Evolutionary conservation across 2,888 invertebrate genomes (phyloP), one percentile per base, ranked within the genome.

Genomic region (Hecatera dysodea): DNA sequence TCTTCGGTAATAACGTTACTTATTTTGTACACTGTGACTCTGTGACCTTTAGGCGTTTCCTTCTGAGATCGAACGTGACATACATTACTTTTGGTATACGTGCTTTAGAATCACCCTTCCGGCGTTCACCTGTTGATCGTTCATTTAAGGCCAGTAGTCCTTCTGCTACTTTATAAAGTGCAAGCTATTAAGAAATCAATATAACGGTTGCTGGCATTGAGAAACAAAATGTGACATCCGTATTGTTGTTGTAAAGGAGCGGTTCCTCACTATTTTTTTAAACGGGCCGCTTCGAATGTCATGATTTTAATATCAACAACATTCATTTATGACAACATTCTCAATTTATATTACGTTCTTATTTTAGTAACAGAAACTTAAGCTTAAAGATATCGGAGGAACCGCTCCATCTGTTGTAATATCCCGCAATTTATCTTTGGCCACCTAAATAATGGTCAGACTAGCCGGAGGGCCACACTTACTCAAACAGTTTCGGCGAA

Each of bases 141-240:
- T 64, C 61, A 44, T 59, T 65, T 59, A 69, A 65, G 61, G 77
- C 53, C 24, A 48, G 44, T 17, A 19, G 48, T 65, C 80, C 77
- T 78, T 79, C 75, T 56, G 50, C 17, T 72, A 22, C 81, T 84
- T 66, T 80, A 84, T 73, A 78, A 81, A 81, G 74, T 69, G 71
- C 69, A 57, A 50, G 67, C n/a, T 70, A 75, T 64, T 77, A 66
- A 70, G 80, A 80, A 81, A 83, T 70, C 53, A 69, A 78, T 82
- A 74, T 67, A 78, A 63, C 56, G 50, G 60, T 67, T 60, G 67
- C 67, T 56, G 65, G 60, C 76, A 80, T 75, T 78, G 80, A 79
- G 48, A 62, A 39, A 55, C 39, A 27, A 65, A 70, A 69, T 79
- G 42, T 53, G 48, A 57, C 53, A 69, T 79, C 69, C 68, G 65